Conservation (phyloP, 2,113 vertebrate genomes). For the Donacobius atricapilla region DNA sequence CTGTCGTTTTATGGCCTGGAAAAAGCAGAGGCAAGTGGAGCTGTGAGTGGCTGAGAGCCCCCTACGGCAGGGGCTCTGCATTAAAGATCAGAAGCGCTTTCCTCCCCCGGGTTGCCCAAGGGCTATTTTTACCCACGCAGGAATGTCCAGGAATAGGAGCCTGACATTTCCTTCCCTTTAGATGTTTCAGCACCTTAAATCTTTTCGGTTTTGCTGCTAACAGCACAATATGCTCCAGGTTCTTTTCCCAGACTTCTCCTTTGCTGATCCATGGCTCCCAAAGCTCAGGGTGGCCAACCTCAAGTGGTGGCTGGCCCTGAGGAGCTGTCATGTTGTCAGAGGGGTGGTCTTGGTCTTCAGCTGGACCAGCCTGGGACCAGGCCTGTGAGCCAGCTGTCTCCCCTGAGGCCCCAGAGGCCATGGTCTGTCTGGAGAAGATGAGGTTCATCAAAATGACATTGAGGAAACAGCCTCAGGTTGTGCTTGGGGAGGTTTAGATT, state of each 20-base stretch:
- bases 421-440: neutral
- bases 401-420: neutral
- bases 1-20: neutral
- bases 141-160: constrained; percentile 50
- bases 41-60: constrained; percentile 32
- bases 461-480: neutral
- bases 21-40: neutral
- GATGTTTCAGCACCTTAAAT: constrained; percentile 20
- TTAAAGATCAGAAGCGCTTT: constrained; percentile 46
- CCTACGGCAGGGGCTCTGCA: constrained; percentile 2
- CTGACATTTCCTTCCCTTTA: constrained; percentile 37
- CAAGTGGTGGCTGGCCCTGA: neutral
- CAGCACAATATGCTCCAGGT: neutral
- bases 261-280: neutral
- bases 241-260: neutral
- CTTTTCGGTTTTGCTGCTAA: neutral
- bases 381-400: neutral
- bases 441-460: neutral
- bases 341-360: neutral
- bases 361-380: neutral
- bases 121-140: constrained; percentile 59
- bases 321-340: neutral
- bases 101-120: neutral
- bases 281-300: neutral
- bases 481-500: neutral